Base-by-base conservation (phyloP, 2,888 invertebrate genomes). In the Sericinus montela region DNA sequence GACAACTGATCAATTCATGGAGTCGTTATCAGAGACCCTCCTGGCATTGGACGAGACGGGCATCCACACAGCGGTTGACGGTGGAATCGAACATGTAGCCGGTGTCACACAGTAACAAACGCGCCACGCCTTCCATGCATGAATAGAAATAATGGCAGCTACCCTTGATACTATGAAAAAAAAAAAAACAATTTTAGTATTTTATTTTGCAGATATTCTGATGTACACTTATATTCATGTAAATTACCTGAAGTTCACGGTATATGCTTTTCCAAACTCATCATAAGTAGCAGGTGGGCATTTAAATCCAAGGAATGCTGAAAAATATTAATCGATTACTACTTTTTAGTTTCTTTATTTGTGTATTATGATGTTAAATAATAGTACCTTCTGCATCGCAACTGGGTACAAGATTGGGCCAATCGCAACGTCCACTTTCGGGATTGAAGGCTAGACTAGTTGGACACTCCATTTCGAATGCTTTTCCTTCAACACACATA, bases 401-500 rank as follows among this genome's bases (percentile, higher is more conserved):
- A 40, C 91, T 90, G 0, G 91, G 69, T 0, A 95, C 95, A 63
- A 92, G 90, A 72, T 95, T 95, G 2, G 96, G 94, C 95, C 95
- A 96, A 64, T 96, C 95, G 66, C 96, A 96, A 38, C 92, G 91
- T 55, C 93, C 92, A 10, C 84, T 90, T 3, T 89, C 90, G 16
- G 91, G 86, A 72, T 93, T 93, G 83, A 92, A 95, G 7, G 95
- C 95, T 53, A 96, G 83, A 25, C 95, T 95, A 66, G 93, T 92
- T 0, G 95, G 13, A 93, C 96, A 96, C 59, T 92, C 89, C 69
- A 94, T 92, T 43, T 77, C 72, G 23, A 67, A 51, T 19, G 77
- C 65, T 1, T 87, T 80, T 6, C 96, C 96, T 8, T 91, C 92
- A 0, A 92, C 94, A 63, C 96, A 96, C 69, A 94, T 94, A 75